These are phyloP conservation scores for Philopedon plagiatum DNA, from an alignment of 2,888 invertebrate species.

Conservation along the genomic window DNA sequence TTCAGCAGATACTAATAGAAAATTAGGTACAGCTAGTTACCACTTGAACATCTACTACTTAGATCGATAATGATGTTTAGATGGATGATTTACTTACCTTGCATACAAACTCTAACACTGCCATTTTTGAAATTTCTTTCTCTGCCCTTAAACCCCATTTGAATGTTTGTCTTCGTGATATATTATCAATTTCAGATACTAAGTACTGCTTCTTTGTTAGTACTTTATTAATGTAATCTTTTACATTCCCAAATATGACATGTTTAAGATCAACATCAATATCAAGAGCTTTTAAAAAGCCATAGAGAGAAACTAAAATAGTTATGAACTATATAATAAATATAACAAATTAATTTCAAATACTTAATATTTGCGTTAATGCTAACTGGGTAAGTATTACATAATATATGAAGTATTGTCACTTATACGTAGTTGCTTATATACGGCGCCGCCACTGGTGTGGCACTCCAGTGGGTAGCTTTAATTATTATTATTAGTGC, in stretches of 20 bases:
- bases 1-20: conserved; percentile 1
- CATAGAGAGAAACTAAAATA: conserved; percentile 57
- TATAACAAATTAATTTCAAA: too few relatives aligned
- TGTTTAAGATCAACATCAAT: conserved; percentile 58
- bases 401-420: too few relatives aligned
- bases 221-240: conserved; percentile 56
- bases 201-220: conserved; percentile 59
- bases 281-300: conserved; percentile 56
- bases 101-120: conserved; percentile 59
- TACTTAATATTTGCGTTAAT: too few relatives aligned
- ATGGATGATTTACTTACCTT: conserved; percentile 54
- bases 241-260: conserved; percentile 58
- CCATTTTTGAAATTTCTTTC: conserved; percentile 60
- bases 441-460: too few relatives aligned
- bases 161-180: conserved; percentile 54
- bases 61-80: neutral
- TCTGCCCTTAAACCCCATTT: conserved; percentile 60
- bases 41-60: too few relatives aligned
- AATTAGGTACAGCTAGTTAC: too few relatives aligned
- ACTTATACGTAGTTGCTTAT: too few relatives aligned
- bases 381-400: too few relatives aligned
- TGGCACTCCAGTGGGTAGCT: too few relatives aligned
- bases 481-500: too few relatives aligned
- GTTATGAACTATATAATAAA: too few relatives aligned
- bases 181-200: conserved; percentile 54